Evolutionary conservation across 53 echinoderm and acorn worm genomes (phyloP).

Genomic region (Pentamera pediparva): DNA sequence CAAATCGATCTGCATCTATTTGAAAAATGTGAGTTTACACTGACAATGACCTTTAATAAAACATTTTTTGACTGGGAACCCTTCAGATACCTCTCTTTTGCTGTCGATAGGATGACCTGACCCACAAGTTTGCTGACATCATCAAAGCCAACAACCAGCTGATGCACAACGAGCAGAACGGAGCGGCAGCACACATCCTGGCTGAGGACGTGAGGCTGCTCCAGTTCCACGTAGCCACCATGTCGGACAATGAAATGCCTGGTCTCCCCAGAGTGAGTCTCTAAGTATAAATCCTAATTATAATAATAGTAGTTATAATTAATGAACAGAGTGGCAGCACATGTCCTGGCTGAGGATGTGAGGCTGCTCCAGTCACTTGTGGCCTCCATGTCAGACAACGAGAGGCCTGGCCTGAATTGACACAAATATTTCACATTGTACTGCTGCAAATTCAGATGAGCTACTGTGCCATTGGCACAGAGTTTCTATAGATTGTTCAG

Average conservation of each 20-base stretch:
- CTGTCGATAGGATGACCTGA: conserved; percentile 73
- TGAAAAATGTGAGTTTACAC: too few relatives aligned
- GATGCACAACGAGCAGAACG: conserved; percentile 89
- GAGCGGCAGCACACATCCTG: conserved; percentile 87
- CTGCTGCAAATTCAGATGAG: too few relatives aligned
- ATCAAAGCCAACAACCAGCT: conserved; percentile 93
- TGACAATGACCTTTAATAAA: too few relatives aligned
- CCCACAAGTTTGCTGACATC: conserved; percentile 98
- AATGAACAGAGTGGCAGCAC: conserved; percentile 45
- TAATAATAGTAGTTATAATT: not conserved
- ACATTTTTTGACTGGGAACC: too few relatives aligned
- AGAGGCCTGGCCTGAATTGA: conserved; percentile 89
- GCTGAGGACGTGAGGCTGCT: conserved; percentile 80
- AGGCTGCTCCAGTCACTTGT: conserved; percentile 86
- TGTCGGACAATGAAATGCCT: conserved; percentile 92
- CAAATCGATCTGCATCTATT: too few relatives aligned
- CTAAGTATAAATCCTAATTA: not conserved
- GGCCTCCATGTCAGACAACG: conserved; percentile 88
- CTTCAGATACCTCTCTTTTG: too few relatives aligned
- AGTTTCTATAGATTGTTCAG: too few relatives aligned
- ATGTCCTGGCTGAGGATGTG: conserved; percentile 84
- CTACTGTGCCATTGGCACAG: too few relatives aligned
- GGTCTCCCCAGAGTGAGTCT: conserved; percentile 75
- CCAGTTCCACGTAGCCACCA: conserved; percentile 89
- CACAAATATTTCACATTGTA: too few relatives aligned